Base-by-base conservation (phyloP, 2,113 vertebrate species). In the Sturnira hondurensis region DNA sequence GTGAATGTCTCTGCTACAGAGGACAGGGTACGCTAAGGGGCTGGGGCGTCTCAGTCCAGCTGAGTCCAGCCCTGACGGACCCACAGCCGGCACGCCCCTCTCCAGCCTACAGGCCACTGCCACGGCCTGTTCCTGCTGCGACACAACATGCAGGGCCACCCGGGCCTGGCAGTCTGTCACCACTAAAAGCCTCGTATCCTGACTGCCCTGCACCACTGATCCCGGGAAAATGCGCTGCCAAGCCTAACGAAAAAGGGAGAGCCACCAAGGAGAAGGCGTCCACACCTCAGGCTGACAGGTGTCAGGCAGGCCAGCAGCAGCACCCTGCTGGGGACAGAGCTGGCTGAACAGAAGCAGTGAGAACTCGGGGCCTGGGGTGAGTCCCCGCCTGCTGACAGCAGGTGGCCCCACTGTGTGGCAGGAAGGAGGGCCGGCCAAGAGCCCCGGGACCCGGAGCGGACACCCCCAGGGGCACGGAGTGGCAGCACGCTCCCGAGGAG, bases 231-330 rank as follows among this genome's bases (percentile, higher is more conserved):
- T 31, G 78, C 41, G 14, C 63, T 97, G 97, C 97, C 97, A 97
- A 93, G 92, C 86, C 96, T 97, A 96, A 97, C 96, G 96, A 97
- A 97, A 96, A 96, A 95, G 97, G 94, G 93, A 92, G 97, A 95
- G 86, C 76, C 96, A 93, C 96, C 74, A 73, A 97, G 97, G 97
- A 91, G 95, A 94, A 96, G 83, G 78, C 94, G 95, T 97, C 97
- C 95, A 95, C 97, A 97, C 97, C 97, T 97, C 74, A 12, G 89
- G 93, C 93, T 97, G 97, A 97, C 95, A 94, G 96, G 92, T 97
- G 96, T 97, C 97, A 96, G 97, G 91, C 65, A 63, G 96, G 67
- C 88, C 22, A 47, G 83, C 70, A 8, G 88, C 22, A 14, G 81
- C 3, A 0, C 71, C 91, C 95, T 96, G 96, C 95, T 94, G 96